phyloP scores from a whole-genome alignment of 2,888 invertebrate species.

The Laothoe populi region DNA sequence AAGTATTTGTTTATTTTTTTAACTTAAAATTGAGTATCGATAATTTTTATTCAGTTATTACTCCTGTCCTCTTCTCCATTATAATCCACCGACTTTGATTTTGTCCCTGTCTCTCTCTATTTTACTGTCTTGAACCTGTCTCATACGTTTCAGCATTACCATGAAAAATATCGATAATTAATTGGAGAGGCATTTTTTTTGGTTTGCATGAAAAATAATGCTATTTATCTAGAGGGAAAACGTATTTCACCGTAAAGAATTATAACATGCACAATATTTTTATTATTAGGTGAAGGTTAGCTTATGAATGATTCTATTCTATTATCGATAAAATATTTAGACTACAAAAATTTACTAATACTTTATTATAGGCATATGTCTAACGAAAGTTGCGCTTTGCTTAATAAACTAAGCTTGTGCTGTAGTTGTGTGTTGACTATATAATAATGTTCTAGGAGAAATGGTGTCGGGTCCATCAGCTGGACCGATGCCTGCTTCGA shows the following conservation, averaged over 20 bases:
- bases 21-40: too few species aligned
- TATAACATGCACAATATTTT: not conserved
- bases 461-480: conserved; percentile 66
- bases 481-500: conserved; percentile 55
- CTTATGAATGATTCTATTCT: not conserved
- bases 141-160: too few species aligned
- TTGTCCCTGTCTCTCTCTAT: too few species aligned
- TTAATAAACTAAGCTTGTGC: conserved; percentile 9
- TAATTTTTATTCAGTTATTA: too few species aligned
- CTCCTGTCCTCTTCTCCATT: too few species aligned
- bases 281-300: not conserved
- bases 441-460: conserved; percentile 69
- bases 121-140: too few species aligned
- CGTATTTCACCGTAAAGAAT: not conserved
- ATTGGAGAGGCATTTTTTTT: not conserved
- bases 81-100: too few species aligned
- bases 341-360: not conserved
- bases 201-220: conserved; percentile 19
- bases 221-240: too few species aligned
- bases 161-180: too few species aligned
- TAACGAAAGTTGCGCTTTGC: not conserved
- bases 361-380: not conserved
- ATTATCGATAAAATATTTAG: not conserved
- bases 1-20: too few species aligned
- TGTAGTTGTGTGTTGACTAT: conserved; percentile 22